Percentiles rank a stretch among this genome's conserved stretches.
phyloP scores from a whole-genome alignment of 2,888 invertebrate species.

The Calliscelio sp. region DNA sequence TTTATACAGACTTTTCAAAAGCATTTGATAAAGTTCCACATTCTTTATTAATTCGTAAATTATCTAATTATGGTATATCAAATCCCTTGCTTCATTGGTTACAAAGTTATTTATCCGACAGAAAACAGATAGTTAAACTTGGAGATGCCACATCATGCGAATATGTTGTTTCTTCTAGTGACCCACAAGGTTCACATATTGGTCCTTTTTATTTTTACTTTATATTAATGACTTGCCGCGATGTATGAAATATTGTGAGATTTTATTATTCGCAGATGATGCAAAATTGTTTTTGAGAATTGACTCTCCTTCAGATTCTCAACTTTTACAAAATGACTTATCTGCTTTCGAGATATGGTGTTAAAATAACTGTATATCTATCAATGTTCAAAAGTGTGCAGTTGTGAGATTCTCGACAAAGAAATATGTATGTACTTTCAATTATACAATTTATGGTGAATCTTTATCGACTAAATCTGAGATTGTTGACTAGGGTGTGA shows the following conservation, averaged over 20 bases:
- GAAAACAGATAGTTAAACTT: no score
- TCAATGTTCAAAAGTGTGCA: no score
- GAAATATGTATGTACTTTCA: no score
- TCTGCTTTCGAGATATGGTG: no score
- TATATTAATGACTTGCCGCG: slow-evolving; percentile 36
- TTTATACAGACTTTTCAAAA: slow-evolving; percentile 74
- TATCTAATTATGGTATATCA: no score
- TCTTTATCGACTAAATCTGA: no score
- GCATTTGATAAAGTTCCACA: slow-evolving; percentile 76
- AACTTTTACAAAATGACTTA: not conserved
- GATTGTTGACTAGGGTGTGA: no score
- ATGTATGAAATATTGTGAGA: slow-evolving; percentile 10
- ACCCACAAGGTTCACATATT: slow-evolving; percentile 59
- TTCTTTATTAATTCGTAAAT: slow-evolving; percentile 47
- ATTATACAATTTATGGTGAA: no score
- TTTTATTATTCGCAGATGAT: slow-evolving; percentile 9
- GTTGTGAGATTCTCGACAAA: slow-evolving; percentile 8
- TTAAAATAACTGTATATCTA: not conserved
- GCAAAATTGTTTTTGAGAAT: no score
- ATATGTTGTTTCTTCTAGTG: slow-evolving; percentile 21
- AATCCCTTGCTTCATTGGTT: no score
- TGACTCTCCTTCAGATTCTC: no score
- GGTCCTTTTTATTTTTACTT: slow-evolving; percentile 54
- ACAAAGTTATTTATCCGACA: no score
- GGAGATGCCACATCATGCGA: not conserved